These are phyloP conservation scores for Crenichthys baileyi DNA, from an alignment of 2,797 vertebrate species.

Conservation along the genomic window DNA sequence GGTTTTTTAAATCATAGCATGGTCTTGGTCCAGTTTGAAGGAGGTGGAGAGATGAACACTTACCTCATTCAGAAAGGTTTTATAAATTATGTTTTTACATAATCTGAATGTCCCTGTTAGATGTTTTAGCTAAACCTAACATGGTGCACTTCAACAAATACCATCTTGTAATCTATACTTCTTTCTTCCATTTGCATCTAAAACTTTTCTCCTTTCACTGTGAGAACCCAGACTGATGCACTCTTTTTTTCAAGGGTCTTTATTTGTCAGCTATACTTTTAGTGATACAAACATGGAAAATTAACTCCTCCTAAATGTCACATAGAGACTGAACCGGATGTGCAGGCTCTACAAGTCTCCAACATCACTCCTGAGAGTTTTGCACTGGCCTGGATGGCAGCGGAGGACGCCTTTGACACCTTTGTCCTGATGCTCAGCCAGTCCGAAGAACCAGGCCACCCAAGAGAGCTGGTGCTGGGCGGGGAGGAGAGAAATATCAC, in stretches of 20 bases:
- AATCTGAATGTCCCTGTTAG: conserved; percentile 73
- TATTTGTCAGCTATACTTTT: conserved; percentile 53
- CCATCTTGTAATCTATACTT: background rate
- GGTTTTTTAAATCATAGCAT: background rate
- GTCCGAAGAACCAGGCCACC: conserved; percentile 76
- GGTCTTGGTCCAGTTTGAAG: background rate
- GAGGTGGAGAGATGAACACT: background rate
- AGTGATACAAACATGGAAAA: conserved; percentile 50
- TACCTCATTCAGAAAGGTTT: background rate
- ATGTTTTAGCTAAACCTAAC: conserved; percentile 59
- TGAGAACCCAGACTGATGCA: conserved; percentile 13
- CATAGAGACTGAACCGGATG: conserved; percentile 91
- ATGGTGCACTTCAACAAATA: background rate
- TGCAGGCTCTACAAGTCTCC: conserved; percentile 89
- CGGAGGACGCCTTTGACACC: conserved; percentile 89
- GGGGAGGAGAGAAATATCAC: conserved; percentile 84
- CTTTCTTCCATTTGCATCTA: conserved; percentile 1
- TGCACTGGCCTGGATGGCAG: conserved; percentile 90
- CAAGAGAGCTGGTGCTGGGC: conserved; percentile 84
- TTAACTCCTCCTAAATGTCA: conserved; percentile 62
- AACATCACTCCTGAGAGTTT: conserved; percentile 86
- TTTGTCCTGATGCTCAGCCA: conserved; percentile 92
- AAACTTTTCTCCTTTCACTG: conserved; percentile 9
- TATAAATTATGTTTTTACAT: conserved; percentile 50
- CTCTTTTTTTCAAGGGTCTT: conserved; percentile 29